These are phyloP conservation scores for Loripinus fragilis DNA, from an alignment of 2,888 invertebrate species.

Conservation along the genomic window DNA sequence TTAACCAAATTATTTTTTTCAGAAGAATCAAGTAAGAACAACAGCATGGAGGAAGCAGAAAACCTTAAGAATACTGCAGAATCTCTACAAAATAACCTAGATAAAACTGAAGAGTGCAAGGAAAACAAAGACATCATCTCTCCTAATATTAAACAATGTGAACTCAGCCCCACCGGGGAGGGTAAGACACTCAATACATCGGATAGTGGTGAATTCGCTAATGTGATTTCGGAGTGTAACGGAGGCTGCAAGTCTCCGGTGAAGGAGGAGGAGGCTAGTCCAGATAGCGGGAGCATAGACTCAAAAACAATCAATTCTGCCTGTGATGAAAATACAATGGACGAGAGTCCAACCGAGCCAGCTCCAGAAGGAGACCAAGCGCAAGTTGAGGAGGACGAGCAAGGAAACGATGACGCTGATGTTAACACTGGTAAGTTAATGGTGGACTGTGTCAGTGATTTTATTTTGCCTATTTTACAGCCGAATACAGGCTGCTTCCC, in stretches of 20 bases:
- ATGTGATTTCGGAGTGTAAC: constrained; percentile 64
- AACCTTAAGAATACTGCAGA: constrained; percentile 59
- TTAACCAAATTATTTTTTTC: constrained; percentile 2
- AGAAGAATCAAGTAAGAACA: constrained; percentile 49
- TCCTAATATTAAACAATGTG: constrained; percentile 60
- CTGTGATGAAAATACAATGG: constrained; percentile 61
- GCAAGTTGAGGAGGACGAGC: constrained; percentile 17
- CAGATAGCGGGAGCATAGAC: constrained; percentile 8
- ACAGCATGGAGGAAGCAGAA: constrained; percentile 49
- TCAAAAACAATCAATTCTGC: constrained; percentile 24
- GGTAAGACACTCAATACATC: constrained; percentile 28
- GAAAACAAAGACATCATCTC: constrained; percentile 55
- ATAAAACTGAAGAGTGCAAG: constrained; percentile 48
- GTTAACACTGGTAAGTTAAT: constrained; percentile 37
- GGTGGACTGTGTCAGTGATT: no score
- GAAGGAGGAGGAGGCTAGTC: constrained; percentile 43
- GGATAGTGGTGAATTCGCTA: constrained; percentile 46
- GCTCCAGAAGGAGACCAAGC: constrained; percentile 19
- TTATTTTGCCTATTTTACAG: no score
- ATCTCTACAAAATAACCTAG: constrained; percentile 57
- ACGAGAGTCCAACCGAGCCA: constrained; percentile 50
- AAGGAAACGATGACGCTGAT: constrained; percentile 52
- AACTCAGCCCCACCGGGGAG: constrained; percentile 46
- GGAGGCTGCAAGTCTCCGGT: constrained; percentile 70
- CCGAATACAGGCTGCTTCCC: no score